Evolutionary conservation across 2,888 invertebrate species (phyloP).

Genomic region (Polymixis lichenea): DNA sequence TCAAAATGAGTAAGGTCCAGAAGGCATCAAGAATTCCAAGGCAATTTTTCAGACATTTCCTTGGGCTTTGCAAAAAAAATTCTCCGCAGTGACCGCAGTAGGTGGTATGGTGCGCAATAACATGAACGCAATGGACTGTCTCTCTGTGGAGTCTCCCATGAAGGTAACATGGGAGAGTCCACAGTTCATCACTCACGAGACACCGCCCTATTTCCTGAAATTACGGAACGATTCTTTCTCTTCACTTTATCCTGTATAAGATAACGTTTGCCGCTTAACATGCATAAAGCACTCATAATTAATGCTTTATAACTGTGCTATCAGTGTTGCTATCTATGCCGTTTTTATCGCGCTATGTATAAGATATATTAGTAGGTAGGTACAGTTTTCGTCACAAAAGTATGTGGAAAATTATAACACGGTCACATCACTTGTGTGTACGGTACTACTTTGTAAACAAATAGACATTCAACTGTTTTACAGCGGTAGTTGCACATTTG

Average conservation of each 20-base stretch:
- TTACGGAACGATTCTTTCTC: slow-evolving; percentile 2
- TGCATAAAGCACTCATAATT: slow-evolving; percentile 65
- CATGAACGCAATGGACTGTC: neutral
- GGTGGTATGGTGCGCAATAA: neutral
- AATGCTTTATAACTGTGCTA: slow-evolving; percentile 57
- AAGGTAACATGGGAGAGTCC: too few relatives aligned
- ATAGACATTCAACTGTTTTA: slow-evolving; percentile 2
- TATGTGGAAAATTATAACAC: slow-evolving; percentile 68
- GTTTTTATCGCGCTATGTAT: slow-evolving; percentile 56
- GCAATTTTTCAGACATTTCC: neutral
- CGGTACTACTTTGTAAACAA: slow-evolving; percentile 21
- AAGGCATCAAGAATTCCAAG: too few relatives aligned
- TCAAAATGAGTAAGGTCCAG: neutral
- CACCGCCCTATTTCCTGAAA: neutral
- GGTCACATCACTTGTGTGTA: slow-evolving; percentile 57
- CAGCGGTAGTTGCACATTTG: neutral
- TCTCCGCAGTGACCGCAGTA: neutral
- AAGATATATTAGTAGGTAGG: slow-evolving; percentile 47
- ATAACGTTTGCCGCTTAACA: slow-evolving; percentile 42
- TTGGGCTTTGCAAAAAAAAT: neutral
- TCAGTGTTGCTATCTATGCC: slow-evolving; percentile 58
- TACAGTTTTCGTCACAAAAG: slow-evolving; percentile 55
- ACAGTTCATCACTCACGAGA: neutral
- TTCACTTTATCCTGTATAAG: slow-evolving; percentile 18
- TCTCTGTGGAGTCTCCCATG: too few relatives aligned